Conservation (phyloP, 2,113 vertebrate genomes). For the Garra rufa region DNA sequence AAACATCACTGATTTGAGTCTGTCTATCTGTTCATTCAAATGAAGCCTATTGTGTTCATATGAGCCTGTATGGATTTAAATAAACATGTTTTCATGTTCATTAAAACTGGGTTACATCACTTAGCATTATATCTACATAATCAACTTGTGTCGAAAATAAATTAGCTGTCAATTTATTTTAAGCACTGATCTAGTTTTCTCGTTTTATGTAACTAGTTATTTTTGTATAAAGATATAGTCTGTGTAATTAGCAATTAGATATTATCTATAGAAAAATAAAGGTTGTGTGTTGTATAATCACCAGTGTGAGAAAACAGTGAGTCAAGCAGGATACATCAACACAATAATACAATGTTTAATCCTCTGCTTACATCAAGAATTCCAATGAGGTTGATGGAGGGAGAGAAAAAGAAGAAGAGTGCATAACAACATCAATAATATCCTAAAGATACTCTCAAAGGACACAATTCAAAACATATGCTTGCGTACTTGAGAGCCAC, state of each 20-base stretch:
- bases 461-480: background rate
- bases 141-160: background rate
- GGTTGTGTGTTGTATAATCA: background rate
- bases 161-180: background rate
- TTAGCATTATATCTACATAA: background rate
- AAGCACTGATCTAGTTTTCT: background rate
- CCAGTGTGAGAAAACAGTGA: background rate
- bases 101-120: background rate
- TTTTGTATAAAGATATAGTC: background rate
- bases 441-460: conserved; percentile 29
- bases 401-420: background rate
- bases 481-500: background rate
- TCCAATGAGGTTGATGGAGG: background rate
- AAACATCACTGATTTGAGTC: background rate
- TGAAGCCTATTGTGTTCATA: background rate
- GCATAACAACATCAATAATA: conserved; percentile 7
- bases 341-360: background rate
- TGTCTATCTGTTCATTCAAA: conserved; percentile 8
- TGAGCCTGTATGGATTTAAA: background rate
- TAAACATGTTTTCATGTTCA: background rate
- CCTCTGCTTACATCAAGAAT: background rate
- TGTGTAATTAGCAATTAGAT: background rate
- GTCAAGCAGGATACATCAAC: background rate
- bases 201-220: background rate
- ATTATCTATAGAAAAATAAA: background rate